Evolutionary conservation across 2,797 vertebrate species (phyloP).

Genomic region (Artibeus jamaicensis): DNA sequence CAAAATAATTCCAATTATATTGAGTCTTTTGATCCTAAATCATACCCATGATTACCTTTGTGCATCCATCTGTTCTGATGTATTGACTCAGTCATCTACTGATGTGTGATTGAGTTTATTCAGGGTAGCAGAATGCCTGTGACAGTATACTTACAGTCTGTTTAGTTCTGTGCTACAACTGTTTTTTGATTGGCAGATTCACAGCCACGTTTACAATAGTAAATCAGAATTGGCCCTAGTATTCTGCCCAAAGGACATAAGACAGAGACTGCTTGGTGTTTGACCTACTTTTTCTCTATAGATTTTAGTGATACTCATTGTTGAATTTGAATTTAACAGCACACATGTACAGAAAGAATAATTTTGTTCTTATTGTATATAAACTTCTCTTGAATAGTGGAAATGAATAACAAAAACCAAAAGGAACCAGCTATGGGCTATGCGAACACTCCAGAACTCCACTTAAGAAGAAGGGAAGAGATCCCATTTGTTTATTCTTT

Average conservation of each 20-base stretch:
- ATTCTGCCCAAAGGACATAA: background rate
- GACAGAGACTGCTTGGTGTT: background rate
- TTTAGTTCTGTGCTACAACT: slow-evolving; percentile 42
- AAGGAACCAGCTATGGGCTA: background rate
- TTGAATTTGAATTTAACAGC: background rate
- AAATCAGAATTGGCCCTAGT: slow-evolving; percentile 37
- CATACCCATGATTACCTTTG: slow-evolving; percentile 24
- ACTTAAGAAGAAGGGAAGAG: background rate
- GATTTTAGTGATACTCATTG: background rate
- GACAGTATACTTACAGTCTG: slow-evolving; percentile 64
- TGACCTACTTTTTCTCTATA: background rate
- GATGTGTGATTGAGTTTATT: slow-evolving; percentile 64
- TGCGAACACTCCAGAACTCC: background rate
- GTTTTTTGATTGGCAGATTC: slow-evolving; percentile 32
- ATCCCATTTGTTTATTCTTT: too few relatives aligned
- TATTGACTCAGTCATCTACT: slow-evolving; percentile 30
- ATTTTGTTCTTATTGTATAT: background rate
- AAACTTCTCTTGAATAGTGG: background rate
- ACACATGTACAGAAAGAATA: background rate
- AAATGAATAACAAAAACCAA: background rate
- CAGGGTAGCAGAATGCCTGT: slow-evolving; percentile 33
- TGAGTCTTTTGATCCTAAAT: slow-evolving; percentile 54
- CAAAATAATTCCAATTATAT: slow-evolving; percentile 13
- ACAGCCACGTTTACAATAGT: background rate
- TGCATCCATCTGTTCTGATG: slow-evolving; percentile 3